Evolutionary conservation across 1,140 invertebrate genomes (phyloP).

Genomic region (Bilobella aurantiaca): DNA sequence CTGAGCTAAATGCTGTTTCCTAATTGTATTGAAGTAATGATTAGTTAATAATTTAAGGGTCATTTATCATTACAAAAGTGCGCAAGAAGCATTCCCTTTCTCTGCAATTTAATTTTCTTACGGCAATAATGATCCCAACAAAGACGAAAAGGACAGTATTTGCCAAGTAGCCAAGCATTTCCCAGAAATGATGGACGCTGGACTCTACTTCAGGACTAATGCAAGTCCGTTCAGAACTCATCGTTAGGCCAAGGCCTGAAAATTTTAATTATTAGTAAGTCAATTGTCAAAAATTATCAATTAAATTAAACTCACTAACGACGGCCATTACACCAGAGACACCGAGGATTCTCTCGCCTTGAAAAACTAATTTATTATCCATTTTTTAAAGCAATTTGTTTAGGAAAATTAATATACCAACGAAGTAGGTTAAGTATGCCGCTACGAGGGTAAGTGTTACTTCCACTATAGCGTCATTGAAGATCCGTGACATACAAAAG

Average conservation of each 20-base stretch:
- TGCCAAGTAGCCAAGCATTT: slow-evolving; percentile 43
- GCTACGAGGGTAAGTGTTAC: slow-evolving; percentile 43
- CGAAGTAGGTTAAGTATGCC: slow-evolving; percentile 43
- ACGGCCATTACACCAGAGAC: slow-evolving; percentile 44
- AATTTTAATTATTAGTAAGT: not conserved
- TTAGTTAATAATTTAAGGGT: no score
- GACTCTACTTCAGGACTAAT: slow-evolving; percentile 44
- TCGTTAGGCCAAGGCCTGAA: slow-evolving; percentile 39
- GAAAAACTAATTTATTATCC: not conserved
- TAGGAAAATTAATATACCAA: slow-evolving; percentile 34
- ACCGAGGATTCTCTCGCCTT: slow-evolving; percentile 36
- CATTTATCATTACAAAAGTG: no score
- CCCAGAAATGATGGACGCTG: slow-evolving; percentile 44
- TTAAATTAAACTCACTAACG: slow-evolving; percentile 7
- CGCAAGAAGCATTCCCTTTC: no score
- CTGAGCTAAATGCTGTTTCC: slow-evolving; percentile 2
- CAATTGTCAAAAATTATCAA: not conserved
- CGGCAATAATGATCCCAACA: slow-evolving; percentile 42
- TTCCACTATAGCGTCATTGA: slow-evolving; percentile 36
- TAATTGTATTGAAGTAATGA: no score
- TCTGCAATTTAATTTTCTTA: no score
- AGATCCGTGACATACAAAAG: slow-evolving; percentile 31
- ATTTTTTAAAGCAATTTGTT: not conserved
- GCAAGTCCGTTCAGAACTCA: slow-evolving; percentile 41
- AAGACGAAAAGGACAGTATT: slow-evolving; percentile 46